Conservation (phyloP, 2,797 vertebrate species). For the Chiroxiphia lanceolata region DNA sequence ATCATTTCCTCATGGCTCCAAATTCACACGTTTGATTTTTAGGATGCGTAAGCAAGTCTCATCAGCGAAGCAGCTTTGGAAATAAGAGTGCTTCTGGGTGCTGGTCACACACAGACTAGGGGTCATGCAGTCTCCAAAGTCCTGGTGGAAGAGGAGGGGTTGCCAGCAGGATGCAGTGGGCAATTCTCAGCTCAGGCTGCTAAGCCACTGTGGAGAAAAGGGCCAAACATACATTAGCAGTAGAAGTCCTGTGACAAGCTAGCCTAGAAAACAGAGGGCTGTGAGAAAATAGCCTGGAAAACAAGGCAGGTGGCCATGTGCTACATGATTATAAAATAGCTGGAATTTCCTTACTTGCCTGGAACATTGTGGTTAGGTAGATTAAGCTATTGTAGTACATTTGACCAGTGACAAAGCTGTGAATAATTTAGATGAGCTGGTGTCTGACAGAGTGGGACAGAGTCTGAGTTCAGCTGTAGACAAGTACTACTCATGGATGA, state of each 20-base stretch:
- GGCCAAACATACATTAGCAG: accelerated
- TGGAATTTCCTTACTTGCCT: neutral
- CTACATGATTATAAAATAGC: neutral
- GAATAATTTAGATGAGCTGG: neutral
- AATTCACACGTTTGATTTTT: neutral
- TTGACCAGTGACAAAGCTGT: neutral
- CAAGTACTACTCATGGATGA: accelerated
- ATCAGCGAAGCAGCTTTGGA: neutral
- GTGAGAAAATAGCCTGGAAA: neutral
- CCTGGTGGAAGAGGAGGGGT: neutral
- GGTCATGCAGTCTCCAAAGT: neutral
- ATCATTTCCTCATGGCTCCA: neutral
- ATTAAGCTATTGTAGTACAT: neutral
- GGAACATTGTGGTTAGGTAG: neutral
- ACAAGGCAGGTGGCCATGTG: neutral
- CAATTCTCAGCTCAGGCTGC: neutral
- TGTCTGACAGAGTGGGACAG: neutral
- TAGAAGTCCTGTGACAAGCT: neutral
- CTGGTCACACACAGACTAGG: too few relatives aligned
- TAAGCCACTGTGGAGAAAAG: neutral
- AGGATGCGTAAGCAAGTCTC: neutral
- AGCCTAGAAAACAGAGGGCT: neutral
- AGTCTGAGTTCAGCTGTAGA: neutral
- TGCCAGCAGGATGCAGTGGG: neutral
- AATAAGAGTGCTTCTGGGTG: neutral